These are phyloP conservation scores for Pentamera pediparva DNA, from an alignment of 53 echinoderm and acorn worm genomes.

Conservation along the genomic window DNA sequence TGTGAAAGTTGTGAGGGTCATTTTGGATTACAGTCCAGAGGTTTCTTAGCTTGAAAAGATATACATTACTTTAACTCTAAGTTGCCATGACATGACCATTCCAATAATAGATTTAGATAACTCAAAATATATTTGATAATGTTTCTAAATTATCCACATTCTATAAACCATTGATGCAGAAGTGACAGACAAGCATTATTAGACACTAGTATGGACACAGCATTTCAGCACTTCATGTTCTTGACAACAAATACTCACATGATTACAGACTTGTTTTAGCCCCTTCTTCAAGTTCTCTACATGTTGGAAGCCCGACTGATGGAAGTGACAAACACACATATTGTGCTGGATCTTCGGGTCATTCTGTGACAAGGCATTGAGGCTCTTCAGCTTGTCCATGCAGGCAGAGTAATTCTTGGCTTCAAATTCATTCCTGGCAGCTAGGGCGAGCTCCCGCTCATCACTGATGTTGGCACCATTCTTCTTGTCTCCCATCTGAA, in stretches of 20 bases:
- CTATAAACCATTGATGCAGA: not conserved
- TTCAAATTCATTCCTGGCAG: conserved; percentile 70
- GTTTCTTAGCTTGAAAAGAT: too few species aligned
- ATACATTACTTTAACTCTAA: too few species aligned
- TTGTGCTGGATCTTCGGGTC: conserved; percentile 82
- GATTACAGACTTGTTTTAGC: conserved; percentile 66
- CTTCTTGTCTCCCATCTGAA: conserved; percentile 26
- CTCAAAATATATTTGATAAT: too few species aligned
- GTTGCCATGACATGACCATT: too few species aligned
- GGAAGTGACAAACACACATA: conserved; percentile 67
- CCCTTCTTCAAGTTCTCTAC: conserved; percentile 73
- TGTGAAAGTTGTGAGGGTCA: too few species aligned
- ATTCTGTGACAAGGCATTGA: conserved; percentile 48
- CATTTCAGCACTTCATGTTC: too few species aligned
- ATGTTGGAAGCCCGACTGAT: conserved; percentile 76
- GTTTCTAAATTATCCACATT: not conserved
- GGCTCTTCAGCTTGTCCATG: conserved; percentile 68
- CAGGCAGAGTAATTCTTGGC: conserved; percentile 60
- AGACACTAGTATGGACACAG: too few species aligned
- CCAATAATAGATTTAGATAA: too few species aligned
- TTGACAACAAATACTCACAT: too few species aligned
- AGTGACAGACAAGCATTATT: too few species aligned
- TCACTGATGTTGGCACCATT: conserved; percentile 53
- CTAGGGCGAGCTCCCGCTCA: conserved; percentile 69
- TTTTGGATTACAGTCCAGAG: too few species aligned